These are phyloP conservation scores for Paracentrotus lividus DNA, from an alignment of 53 echinoderm and acorn worm genomes.

Conservation along the genomic window DNA sequence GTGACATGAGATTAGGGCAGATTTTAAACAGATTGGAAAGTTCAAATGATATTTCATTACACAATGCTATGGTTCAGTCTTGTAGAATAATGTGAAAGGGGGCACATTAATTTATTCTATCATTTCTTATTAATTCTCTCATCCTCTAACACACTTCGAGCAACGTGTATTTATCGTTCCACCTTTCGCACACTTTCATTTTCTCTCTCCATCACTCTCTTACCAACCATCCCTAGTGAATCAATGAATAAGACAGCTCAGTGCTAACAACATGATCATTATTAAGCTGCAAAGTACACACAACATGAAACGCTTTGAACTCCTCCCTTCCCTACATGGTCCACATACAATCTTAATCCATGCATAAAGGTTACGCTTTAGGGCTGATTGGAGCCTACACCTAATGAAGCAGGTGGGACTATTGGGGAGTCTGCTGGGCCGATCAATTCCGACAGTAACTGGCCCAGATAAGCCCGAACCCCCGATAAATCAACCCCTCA, in stretches of 20 bases:
- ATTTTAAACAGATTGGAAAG: no score
- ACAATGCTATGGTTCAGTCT: no score
- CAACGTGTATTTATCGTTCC: not conserved
- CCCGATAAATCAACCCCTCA: slow-evolving; percentile 18
- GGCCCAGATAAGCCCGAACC: slow-evolving; percentile 18
- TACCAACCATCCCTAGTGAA: not conserved
- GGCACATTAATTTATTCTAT: not conserved
- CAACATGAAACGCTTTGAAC: not conserved
- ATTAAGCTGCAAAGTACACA: slow-evolving; percentile 11
- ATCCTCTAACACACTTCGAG: not conserved
- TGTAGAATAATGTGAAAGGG: no score
- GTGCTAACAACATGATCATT: slow-evolving; percentile 42
- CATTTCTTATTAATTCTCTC: not conserved
- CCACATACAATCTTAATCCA: slow-evolving; percentile 59
- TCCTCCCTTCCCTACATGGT: not conserved
- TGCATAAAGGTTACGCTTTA: slow-evolving; percentile 56
- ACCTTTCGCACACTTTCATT: not conserved
- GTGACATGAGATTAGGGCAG: no score
- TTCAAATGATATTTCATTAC: no score
- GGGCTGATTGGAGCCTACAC: slow-evolving; percentile 58
- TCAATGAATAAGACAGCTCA: slow-evolving; percentile 17
- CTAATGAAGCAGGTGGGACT: slow-evolving; percentile 65
- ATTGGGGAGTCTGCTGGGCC: slow-evolving; percentile 29
- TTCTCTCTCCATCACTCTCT: not conserved
- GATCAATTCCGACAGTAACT: slow-evolving; percentile 29